A percentile compares a stretch with the other conserved stretches of the same genome.
Conservation (phyloP, 2,888 invertebrate genomes). For the Dorcus hopei region DNA sequence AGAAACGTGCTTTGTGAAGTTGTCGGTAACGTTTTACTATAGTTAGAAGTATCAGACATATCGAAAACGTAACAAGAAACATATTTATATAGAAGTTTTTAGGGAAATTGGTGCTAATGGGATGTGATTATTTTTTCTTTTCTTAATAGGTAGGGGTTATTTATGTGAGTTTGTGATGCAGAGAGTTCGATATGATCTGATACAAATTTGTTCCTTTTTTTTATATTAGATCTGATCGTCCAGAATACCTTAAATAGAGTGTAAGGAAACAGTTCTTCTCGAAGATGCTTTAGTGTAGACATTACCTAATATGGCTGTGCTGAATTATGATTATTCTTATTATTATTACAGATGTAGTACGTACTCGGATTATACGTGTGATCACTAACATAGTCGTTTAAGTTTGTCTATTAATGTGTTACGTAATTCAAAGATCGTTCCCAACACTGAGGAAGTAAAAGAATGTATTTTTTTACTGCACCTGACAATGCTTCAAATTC, state of each 20-base stretch:
- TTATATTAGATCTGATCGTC: conserved; percentile 20
- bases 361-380: conserved; percentile 21
- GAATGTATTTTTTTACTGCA: neutral
- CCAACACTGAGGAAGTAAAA: neutral
- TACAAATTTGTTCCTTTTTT: conserved; percentile 12
- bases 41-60: conserved; percentile 16
- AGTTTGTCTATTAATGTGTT: neutral
- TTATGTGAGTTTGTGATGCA: conserved; percentile 14
- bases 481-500: neutral
- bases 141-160: conserved; percentile 1
- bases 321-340: conserved; percentile 22
- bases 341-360: conserved; percentile 2
- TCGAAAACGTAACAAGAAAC: neutral
- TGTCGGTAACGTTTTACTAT: conserved; percentile 7
- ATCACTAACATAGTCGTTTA: conserved; percentile 9
- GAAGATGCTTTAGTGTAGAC: conserved; percentile 30
- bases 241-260: conserved; percentile 18
- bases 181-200: conserved; percentile 20
- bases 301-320: conserved; percentile 36
- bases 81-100: neutral
- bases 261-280: conserved; percentile 16
- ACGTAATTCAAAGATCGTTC: neutral
- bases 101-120: conserved; percentile 13
- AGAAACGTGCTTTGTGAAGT: neutral
- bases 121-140: conserved; percentile 16